Percentiles rank a stretch among this genome's conserved stretches.
These are phyloP conservation scores for Sardina pilchardus DNA, from an alignment of 2,113 vertebrate species.

Conservation along the genomic window DNA sequence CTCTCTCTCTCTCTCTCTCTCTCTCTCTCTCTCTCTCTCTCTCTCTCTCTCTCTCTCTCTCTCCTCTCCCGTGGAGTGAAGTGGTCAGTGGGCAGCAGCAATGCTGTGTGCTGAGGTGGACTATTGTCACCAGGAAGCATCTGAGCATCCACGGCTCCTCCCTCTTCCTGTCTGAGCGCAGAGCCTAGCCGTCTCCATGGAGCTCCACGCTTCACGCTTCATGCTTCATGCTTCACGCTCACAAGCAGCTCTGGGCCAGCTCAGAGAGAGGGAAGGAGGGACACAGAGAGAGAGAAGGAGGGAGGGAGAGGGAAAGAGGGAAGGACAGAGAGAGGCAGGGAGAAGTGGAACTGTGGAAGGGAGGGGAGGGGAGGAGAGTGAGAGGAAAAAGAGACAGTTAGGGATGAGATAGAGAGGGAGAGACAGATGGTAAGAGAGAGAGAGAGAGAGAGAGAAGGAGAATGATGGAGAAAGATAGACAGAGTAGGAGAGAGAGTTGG, in stretches of 20 bases:
- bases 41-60: neutral
- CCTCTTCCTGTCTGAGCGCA: neutral
- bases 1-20: neutral
- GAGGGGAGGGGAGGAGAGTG: neutral
- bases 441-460: neutral
- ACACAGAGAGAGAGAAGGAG: neutral
- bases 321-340: neutral
- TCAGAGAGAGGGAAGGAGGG: no score
- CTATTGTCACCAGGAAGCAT: constrained; percentile 55
- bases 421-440: neutral
- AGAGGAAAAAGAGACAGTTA: neutral
- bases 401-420: neutral
- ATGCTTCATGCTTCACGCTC: no score
- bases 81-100: constrained; percentile 46
- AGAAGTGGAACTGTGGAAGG: neutral
- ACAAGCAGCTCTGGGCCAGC: no score
- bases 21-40: neutral
- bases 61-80: neutral
- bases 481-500: neutral
- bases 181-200: no score
- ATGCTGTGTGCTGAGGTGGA: constrained; percentile 49
- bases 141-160: constrained; percentile 41
- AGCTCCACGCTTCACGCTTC: no score
- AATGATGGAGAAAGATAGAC: neutral
- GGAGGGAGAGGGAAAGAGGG: neutral